Conservation (phyloP, 37 sponge, comb jelly and placozoan genomes). For the Agelas oroides region DNA sequence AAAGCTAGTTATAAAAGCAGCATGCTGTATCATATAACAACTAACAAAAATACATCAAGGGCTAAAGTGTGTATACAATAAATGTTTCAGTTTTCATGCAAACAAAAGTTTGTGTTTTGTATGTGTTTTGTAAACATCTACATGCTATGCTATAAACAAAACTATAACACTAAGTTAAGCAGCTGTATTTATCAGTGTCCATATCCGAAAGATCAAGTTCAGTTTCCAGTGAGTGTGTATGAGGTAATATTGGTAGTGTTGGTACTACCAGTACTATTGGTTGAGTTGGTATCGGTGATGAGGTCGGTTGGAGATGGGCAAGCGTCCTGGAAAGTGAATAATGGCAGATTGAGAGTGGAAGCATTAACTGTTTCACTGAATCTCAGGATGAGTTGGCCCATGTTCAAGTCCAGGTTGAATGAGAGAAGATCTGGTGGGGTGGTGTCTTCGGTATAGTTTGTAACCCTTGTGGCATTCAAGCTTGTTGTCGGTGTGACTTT, state of each 20-base stretch:
- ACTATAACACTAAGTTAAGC: too few relatives aligned
- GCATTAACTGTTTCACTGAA: conserved; percentile 90
- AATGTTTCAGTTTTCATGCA: too few relatives aligned
- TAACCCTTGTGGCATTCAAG: conserved; percentile 40
- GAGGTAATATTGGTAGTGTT: conserved; percentile 20
- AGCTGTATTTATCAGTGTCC: neutral
- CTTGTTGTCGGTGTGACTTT: conserved; percentile 20
- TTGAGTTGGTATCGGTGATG: neutral
- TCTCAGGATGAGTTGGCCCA: conserved; percentile 63
- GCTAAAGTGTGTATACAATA: too few relatives aligned
- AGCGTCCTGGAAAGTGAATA: conserved; percentile 57
- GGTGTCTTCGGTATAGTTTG: conserved; percentile 54
- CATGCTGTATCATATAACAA: too few relatives aligned
- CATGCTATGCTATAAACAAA: too few relatives aligned
- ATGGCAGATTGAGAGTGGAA: conserved; percentile 37
- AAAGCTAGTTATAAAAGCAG: too few relatives aligned
- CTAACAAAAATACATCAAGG: too few relatives aligned
- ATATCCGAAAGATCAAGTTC: conserved; percentile 3
- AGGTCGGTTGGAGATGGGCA: neutral
- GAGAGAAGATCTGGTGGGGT: conserved; percentile 70
- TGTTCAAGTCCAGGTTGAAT: conserved; percentile 77
- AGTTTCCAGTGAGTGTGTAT: conserved; percentile 67
- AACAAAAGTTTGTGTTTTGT: too few relatives aligned
- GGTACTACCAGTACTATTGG: conserved; percentile 3
- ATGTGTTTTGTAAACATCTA: too few relatives aligned